Evolutionary conservation across 2,888 invertebrate genomes (phyloP).

Genomic region (Theodoxus fluviatilis): DNA sequence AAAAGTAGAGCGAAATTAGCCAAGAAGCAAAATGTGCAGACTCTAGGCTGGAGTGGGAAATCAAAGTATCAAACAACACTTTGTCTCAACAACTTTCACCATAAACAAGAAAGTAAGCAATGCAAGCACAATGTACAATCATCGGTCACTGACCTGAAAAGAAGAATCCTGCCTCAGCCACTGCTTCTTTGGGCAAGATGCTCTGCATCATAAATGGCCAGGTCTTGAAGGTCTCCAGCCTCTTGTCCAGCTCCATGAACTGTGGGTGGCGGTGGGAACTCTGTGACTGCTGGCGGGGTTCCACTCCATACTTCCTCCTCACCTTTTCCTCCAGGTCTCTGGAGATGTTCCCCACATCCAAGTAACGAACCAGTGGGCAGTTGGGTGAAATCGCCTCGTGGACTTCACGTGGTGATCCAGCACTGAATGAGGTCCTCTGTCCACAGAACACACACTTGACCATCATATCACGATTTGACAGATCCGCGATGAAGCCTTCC

Average conservation of each 20-base stretch:
- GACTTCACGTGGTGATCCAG: not conserved
- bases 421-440: not conserved
- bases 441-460: conserved; percentile 14
- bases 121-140: too few species aligned
- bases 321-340: not conserved
- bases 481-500: not conserved
- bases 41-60: too few species aligned
- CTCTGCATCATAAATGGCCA: not conserved
- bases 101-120: too few species aligned
- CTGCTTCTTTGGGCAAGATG: not conserved
- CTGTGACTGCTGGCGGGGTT: too few species aligned
- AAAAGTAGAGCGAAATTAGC: too few species aligned
- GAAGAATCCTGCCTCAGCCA: conserved; percentile 1
- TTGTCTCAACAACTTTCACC: too few species aligned
- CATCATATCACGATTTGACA: not conserved
- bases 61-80: too few species aligned
- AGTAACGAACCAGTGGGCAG: not conserved
- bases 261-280: too few species aligned
- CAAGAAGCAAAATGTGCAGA: too few species aligned
- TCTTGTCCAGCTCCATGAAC: not conserved
- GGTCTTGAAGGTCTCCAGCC: not conserved
- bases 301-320: not conserved
- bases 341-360: conserved; percentile 5
- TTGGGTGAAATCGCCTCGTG: not conserved
- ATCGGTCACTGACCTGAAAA: conserved; percentile 1